Conservation (phyloP, 2,888 invertebrate genomes). For the Aquatica leii region DNA sequence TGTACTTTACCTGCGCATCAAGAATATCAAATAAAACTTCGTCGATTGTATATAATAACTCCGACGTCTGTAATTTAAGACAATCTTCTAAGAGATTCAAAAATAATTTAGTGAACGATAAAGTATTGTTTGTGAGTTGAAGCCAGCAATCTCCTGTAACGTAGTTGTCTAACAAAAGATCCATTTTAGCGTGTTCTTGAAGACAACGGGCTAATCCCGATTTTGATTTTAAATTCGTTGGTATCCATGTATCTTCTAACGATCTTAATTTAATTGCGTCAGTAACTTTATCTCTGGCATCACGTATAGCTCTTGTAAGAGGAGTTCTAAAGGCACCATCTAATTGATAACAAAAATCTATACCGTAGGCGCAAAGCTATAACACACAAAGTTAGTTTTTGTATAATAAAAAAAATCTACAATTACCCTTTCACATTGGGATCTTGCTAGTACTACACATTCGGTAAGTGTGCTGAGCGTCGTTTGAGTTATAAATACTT, state of each 20-base stretch:
- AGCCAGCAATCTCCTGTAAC: constrained; percentile 75
- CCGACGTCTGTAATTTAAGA: constrained; percentile 76
- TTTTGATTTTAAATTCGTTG: constrained; percentile 80
- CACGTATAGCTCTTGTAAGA: constrained; percentile 76
- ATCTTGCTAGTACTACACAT: constrained; percentile 82
- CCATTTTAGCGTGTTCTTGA: constrained; percentile 74
- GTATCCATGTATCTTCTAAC: constrained; percentile 87
- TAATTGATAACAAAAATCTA: constrained; percentile 92
- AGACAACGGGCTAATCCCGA: constrained; percentile 73
- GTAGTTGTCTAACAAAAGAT: constrained; percentile 72
- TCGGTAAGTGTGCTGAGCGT: constrained; percentile 84
- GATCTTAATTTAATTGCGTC: constrained; percentile 82
- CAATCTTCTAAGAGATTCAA: constrained; percentile 79
- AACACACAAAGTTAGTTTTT: constrained; percentile 50
- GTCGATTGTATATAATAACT: constrained; percentile 77
- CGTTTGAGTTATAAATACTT: constrained; percentile 90
- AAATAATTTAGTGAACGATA: constrained; percentile 81
- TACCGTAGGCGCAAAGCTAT: constrained; percentile 72
- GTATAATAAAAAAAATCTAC: too few species aligned
- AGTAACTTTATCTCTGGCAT: constrained; percentile 81
- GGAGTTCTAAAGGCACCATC: constrained; percentile 84
- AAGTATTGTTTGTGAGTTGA: constrained; percentile 79
- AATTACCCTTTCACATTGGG: constrained; percentile 72
- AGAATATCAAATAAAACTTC: constrained; percentile 78
- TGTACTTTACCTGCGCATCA: constrained; percentile 74